Evolutionary conservation across 2,888 invertebrate genomes (phyloP).

Genomic region (Isotomurus palustris): DNA sequence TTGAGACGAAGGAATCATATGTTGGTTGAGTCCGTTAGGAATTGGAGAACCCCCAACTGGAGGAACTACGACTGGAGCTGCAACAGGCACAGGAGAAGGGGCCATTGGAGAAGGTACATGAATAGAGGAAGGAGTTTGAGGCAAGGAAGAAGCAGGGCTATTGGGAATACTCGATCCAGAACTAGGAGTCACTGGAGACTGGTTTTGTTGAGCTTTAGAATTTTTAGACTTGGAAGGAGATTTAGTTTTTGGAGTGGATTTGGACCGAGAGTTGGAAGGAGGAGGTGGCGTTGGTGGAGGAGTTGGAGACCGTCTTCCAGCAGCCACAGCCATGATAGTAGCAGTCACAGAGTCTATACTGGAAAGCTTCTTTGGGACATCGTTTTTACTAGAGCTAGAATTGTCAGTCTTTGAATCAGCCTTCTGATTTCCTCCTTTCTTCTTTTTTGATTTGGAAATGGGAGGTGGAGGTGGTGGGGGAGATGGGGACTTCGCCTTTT

Average conservation of each 20-base stretch:
- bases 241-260: slow-evolving; percentile 8
- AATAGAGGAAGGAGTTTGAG: slow-evolving; percentile 8
- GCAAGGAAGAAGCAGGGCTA: slow-evolving; percentile 14
- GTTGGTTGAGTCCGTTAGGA: slow-evolving; percentile 9
- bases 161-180: slow-evolving; percentile 13
- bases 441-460: slow-evolving; percentile 17
- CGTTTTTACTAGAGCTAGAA: slow-evolving; percentile 19
- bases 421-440: slow-evolving; percentile 22
- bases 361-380: slow-evolving; percentile 30
- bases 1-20: slow-evolving; percentile 3
- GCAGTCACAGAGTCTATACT: slow-evolving; percentile 29
- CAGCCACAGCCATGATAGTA: slow-evolving; percentile 35
- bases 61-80: slow-evolving; percentile 3
- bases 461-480: slow-evolving; percentile 23
- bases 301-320: slow-evolving; percentile 23
- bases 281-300: slow-evolving; percentile 1
- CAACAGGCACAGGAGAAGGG: slow-evolving; percentile 6
- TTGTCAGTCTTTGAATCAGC: slow-evolving; percentile 30
- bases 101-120: slow-evolving; percentile 1
- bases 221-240: not conserved
- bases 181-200: slow-evolving; percentile 28
- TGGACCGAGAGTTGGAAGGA: too few species aligned
- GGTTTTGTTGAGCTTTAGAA: too few species aligned
- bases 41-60: not conserved
- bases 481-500: slow-evolving; percentile 17